Evolutionary conservation across 2,113 vertebrate species (phyloP).

Genomic region (Dasypus novemcinctus): DNA sequence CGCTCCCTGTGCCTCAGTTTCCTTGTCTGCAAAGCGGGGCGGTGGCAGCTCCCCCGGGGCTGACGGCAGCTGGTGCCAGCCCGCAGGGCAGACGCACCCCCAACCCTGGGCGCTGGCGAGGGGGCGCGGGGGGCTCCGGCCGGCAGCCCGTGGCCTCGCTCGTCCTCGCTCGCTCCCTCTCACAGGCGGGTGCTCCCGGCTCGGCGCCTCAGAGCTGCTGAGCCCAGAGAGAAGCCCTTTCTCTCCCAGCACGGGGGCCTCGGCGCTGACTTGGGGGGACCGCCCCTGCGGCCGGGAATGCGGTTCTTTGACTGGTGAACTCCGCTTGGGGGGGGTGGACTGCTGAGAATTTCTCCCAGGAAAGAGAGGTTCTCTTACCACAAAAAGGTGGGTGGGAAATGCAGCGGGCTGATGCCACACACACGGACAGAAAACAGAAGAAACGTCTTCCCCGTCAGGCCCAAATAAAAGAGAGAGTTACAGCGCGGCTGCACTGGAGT

Average conservation of each 20-base stretch:
- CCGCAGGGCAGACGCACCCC: too few relatives aligned
- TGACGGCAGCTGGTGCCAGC: background rate
- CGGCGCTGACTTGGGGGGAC: fast-evolving
- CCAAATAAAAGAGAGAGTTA: background rate
- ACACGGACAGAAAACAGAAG: background rate
- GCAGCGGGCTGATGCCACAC: background rate
- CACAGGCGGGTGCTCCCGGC: too few relatives aligned
- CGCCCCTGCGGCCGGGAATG: fast-evolving
- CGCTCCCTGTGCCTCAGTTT: too few relatives aligned
- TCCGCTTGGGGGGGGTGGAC: background rate
- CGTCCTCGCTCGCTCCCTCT: too few relatives aligned
- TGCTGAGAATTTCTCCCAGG: fast-evolving
- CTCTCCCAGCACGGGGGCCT: fast-evolving
- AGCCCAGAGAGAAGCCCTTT: background rate
- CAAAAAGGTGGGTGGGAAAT: background rate
- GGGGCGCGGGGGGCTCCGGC: too few relatives aligned
- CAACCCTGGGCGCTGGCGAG: too few relatives aligned
- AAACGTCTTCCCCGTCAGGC: background rate
- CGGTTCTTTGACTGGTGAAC: background rate
- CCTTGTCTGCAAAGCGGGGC: background rate
- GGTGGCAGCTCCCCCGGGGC: background rate
- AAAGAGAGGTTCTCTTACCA: background rate
- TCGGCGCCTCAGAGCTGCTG: fast-evolving
- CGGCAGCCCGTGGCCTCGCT: too few relatives aligned
- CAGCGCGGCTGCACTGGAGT: background rate